These are phyloP conservation scores for Gyps fulvus DNA, from an alignment of 2,113 vertebrate genomes.

Conservation along the genomic window DNA sequence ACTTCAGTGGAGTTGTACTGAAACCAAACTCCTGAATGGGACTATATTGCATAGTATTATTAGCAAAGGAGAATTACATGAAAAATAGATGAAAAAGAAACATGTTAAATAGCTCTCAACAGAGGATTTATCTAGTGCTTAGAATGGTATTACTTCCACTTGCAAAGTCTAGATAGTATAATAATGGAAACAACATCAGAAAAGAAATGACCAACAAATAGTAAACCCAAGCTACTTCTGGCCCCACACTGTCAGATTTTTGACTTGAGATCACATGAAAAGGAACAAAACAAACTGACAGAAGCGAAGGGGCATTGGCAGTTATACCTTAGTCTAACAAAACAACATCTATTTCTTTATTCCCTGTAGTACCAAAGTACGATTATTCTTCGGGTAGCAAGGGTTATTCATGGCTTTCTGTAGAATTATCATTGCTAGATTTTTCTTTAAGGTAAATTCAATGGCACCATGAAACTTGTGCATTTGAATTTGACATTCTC, in stretches of 20 bases:
- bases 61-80: background rate
- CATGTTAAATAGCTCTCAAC: background rate
- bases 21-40: background rate
- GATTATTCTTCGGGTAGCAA: background rate
- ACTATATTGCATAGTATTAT: background rate
- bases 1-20: background rate
- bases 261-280: background rate
- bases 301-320: background rate
- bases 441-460: background rate
- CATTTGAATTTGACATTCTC: background rate
- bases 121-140: background rate
- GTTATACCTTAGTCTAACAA: background rate
- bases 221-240: background rate
- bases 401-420: background rate
- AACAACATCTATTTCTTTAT: background rate
- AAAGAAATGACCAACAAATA: background rate
- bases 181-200: background rate
- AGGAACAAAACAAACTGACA: background rate
- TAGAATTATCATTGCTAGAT: background rate
- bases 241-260: background rate
- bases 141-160: background rate
- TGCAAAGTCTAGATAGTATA: background rate
- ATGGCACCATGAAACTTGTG: background rate
- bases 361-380: background rate
- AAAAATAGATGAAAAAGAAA: background rate